These are phyloP conservation scores for Drosophila flavopinicola DNA, from an alignment of 2,888 invertebrate species.

Conservation along the genomic window DNA sequence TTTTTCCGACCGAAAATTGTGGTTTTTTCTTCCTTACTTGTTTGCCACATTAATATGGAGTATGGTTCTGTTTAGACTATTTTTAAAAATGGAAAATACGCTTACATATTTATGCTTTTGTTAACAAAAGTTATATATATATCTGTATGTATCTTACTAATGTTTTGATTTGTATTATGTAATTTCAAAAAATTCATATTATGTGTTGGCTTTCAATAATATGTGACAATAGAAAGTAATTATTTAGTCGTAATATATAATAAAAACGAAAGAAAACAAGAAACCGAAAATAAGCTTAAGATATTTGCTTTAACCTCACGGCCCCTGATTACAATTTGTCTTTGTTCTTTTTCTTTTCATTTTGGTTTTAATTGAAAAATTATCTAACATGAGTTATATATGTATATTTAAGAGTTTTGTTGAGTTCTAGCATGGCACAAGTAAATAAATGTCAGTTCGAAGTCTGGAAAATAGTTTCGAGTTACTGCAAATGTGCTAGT, in stretches of 20 bases:
- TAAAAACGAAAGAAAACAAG: too few relatives aligned
- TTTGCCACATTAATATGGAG: too few relatives aligned
- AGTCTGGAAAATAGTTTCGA: slow-evolving; percentile 19
- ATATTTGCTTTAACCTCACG: slow-evolving; percentile 2
- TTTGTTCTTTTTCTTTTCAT: background rate
- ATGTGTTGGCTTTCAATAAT: too few relatives aligned
- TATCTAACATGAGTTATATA: slow-evolving; percentile 22
- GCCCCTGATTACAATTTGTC: slow-evolving; percentile 11
- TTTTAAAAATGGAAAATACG: background rate
- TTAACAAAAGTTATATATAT: background rate
- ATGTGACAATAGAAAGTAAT: too few relatives aligned
- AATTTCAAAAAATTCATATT: background rate
- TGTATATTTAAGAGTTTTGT: slow-evolving; percentile 2
- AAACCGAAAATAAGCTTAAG: background rate
- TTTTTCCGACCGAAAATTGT: background rate
- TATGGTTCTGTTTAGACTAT: slow-evolving; percentile 2
- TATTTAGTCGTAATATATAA: background rate
- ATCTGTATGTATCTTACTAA: background rate
- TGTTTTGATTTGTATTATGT: background rate
- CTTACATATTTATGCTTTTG: background rate
- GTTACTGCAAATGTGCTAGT: slow-evolving; percentile 8
- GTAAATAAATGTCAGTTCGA: slow-evolving; percentile 50
- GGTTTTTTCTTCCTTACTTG: too few relatives aligned
- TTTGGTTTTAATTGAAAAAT: slow-evolving; percentile 6
- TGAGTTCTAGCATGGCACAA: slow-evolving; percentile 42